Evolutionary conservation across 2,797 vertebrate genomes (phyloP).

Genomic region (Mus caroli): DNA sequence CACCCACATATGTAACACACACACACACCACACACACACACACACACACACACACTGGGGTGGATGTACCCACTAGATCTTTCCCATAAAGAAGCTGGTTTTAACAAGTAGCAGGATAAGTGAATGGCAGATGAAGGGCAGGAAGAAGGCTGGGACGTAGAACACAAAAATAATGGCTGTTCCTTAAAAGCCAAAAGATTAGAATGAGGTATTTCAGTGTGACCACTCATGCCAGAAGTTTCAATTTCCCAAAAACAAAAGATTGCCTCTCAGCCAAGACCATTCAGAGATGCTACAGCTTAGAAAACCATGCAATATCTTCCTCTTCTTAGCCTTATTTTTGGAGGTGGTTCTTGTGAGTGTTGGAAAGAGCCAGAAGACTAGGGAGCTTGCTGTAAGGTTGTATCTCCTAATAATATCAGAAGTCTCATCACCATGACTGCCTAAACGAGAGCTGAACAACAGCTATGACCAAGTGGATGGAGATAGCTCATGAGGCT

Average conservation of each 20-base stretch:
- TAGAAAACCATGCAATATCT: neutral
- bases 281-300: neutral
- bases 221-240: neutral
- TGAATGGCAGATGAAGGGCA: neutral
- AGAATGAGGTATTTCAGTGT: neutral
- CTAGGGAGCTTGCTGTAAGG: neutral
- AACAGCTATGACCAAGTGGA: too few relatives aligned
- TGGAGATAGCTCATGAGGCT: neutral
- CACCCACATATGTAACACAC: neutral
- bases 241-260: neutral
- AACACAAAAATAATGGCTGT: neutral
- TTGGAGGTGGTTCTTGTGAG: neutral
- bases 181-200: neutral
- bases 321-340: neutral
- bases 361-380: neutral
- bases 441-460: neutral
- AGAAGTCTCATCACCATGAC: neutral
- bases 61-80: neutral
- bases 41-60: neutral
- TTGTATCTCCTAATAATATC: neutral
- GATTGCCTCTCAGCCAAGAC: neutral
- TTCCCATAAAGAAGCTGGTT: conserved; percentile 32
- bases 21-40: neutral
- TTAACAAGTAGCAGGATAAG: neutral
- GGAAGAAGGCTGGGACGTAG: neutral